These are phyloP conservation scores for Furnarius figulus DNA, from an alignment of 2,113 vertebrate species.

Conservation along the genomic window DNA sequence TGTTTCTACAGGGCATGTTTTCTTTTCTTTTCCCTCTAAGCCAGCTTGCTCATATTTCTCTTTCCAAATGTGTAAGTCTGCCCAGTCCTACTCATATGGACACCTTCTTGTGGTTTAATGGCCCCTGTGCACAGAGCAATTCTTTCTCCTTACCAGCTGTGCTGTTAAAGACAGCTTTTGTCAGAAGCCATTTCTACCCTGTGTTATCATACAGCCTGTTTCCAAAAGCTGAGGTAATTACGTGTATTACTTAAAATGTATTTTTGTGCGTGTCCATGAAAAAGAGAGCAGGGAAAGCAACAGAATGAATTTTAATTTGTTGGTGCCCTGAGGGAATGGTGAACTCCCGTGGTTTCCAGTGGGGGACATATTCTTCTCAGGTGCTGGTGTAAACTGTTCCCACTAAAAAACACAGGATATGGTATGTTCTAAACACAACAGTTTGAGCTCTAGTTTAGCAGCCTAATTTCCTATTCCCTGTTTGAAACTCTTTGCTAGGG, in stretches of 20 bases:
- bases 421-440: background rate
- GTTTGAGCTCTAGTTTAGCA: background rate
- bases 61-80: background rate
- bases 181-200: background rate
- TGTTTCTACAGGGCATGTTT: background rate
- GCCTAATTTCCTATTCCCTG: background rate
- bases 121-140: background rate
- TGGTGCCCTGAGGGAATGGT: background rate
- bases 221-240: background rate
- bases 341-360: background rate
- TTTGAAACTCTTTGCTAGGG: background rate
- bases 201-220: background rate
- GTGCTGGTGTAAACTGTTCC: background rate
- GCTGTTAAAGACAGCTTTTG: background rate
- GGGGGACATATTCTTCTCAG: background rate
- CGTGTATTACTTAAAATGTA: background rate
- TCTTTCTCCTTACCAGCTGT: background rate
- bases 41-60: background rate
- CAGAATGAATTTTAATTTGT: background rate
- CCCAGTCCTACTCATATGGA: background rate
- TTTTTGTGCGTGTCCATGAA: background rate
- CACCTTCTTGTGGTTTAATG: background rate
- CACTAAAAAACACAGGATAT: background rate
- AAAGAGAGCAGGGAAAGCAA: background rate
- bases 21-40: background rate